Percentiles rank a stretch among this genome's conserved stretches.
phyloP scores from a whole-genome alignment of 2,113 vertebrate genomes.

The Sturnus vulgaris region DNA sequence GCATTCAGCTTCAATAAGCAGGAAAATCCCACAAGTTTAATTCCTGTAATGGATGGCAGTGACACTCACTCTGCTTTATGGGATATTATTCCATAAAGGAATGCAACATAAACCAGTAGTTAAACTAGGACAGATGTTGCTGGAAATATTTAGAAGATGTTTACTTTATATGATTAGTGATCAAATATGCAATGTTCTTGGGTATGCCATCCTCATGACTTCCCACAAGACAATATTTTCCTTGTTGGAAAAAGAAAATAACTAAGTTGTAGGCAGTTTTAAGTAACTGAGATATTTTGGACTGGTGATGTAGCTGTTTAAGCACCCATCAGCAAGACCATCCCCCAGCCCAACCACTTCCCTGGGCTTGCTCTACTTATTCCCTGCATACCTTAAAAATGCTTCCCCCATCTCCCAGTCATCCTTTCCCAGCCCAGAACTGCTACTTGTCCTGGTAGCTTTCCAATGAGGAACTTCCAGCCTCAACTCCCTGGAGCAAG shows the following conservation, averaged over 20 bases:
- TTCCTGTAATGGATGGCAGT: conserved; percentile 11
- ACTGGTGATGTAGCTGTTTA: neutral
- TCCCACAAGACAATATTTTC: conserved; percentile 63
- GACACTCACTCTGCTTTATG: conserved; percentile 3
- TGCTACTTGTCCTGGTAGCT: neutral
- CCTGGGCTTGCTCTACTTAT: neutral
- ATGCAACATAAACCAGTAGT: conserved; percentile 57
- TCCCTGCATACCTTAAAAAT: neutral
- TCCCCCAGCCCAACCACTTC: neutral
- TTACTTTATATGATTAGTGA: conserved; percentile 49
- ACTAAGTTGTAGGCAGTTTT: conserved; percentile 8
- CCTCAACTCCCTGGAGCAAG: neutral
- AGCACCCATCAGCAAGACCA: neutral
- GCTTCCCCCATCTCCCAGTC: neutral
- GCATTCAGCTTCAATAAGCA: neutral
- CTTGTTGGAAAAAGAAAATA: conserved; percentile 43
- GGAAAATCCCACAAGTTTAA: conserved; percentile 20
- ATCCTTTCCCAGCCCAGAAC: neutral
- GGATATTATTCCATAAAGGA: conserved; percentile 51
- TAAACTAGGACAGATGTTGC: conserved; percentile 65
- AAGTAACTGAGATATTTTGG: neutral
- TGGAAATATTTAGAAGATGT: conserved; percentile 60
- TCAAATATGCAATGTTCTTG: conserved; percentile 47
- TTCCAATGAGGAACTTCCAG: neutral
- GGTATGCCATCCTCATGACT: conserved; percentile 25